Evolutionary conservation across 2,888 invertebrate species (phyloP).

Genomic region (Scrobipalpa atriplicella): DNA sequence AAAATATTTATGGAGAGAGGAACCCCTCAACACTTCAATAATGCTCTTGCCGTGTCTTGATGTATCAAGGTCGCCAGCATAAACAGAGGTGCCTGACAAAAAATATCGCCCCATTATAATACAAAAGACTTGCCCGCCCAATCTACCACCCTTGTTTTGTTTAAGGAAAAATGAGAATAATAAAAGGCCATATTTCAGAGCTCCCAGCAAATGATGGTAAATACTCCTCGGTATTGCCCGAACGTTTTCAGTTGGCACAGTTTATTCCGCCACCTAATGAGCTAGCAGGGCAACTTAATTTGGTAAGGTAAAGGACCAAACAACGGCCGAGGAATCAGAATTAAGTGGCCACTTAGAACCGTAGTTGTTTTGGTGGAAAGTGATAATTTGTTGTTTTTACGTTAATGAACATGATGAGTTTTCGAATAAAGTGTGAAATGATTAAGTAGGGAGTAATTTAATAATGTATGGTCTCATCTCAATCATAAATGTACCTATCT

Average conservation of each 20-base stretch:
- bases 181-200: constrained; percentile 53
- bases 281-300: constrained; percentile 12
- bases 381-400: too few relatives aligned
- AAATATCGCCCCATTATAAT: constrained; percentile 34
- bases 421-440: too few relatives aligned
- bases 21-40: neutral
- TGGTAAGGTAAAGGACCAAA: constrained; percentile 2
- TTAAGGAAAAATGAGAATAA: constrained; percentile 52
- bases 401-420: too few relatives aligned
- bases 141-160: constrained; percentile 41
- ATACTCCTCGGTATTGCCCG: constrained; percentile 12
- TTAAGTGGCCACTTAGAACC: neutral
- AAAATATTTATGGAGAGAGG: too few relatives aligned
- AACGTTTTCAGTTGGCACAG: constrained; percentile 15
- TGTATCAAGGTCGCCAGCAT: constrained; percentile 21
- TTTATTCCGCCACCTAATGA: constrained; percentile 18
- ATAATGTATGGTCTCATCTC: too few relatives aligned
- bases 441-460: too few relatives aligned
- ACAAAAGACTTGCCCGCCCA: constrained; percentile 47
- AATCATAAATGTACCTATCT: too few relatives aligned
- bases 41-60: neutral
- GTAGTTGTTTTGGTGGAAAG: too few relatives aligned
- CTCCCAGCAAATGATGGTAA: constrained; percentile 43
- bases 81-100: constrained; percentile 16
- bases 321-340: neutral